Percentiles rank a stretch among this genome's conserved stretches.
Evolutionary conservation across 2,113 vertebrate species (phyloP).

Genomic region (Crotalus helleri): DNA sequence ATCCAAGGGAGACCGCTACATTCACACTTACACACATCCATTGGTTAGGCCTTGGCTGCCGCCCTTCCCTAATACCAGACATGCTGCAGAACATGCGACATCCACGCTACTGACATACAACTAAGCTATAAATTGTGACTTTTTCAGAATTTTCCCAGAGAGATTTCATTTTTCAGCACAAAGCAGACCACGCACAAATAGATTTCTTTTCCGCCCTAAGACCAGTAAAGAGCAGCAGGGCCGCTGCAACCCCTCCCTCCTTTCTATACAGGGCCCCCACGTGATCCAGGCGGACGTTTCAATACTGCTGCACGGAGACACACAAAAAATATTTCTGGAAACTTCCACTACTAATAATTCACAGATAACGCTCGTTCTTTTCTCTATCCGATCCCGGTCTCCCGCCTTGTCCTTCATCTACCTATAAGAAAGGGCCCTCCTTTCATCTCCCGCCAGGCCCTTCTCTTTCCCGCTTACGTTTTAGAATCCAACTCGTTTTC

Average conservation of each 20-base stretch:
- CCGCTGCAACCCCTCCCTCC: constrained; percentile 67
- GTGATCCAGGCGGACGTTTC: constrained; percentile 78
- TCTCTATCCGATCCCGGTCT: neutral
- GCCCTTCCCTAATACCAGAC: constrained; percentile 13
- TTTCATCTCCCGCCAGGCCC: constrained; percentile 22
- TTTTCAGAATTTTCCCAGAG: neutral
- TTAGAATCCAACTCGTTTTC: constrained; percentile 4
- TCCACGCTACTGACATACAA: constrained; percentile 2
- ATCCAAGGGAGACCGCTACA: neutral
- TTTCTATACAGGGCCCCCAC: constrained; percentile 70
- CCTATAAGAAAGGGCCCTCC: neutral
- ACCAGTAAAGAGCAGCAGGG: constrained; percentile 37
- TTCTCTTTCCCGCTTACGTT: neutral
- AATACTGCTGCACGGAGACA: constrained; percentile 69
- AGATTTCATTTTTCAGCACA: too few species aligned
- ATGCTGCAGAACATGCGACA: constrained; percentile 19
- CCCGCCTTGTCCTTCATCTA: constrained; percentile 26
- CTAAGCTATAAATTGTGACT: neutral
- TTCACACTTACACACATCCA: constrained; percentile 19
- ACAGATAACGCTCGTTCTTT: constrained; percentile 49
- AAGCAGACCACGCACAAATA: neutral
- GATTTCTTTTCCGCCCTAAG: constrained; percentile 28
- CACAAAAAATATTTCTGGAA: constrained; percentile 76
- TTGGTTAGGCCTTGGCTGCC: constrained; percentile 22
- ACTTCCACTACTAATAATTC: constrained; percentile 77